Evolutionary conservation across 2,113 vertebrate species (phyloP).

Genomic region (Pteruthius melanotis): DNA sequence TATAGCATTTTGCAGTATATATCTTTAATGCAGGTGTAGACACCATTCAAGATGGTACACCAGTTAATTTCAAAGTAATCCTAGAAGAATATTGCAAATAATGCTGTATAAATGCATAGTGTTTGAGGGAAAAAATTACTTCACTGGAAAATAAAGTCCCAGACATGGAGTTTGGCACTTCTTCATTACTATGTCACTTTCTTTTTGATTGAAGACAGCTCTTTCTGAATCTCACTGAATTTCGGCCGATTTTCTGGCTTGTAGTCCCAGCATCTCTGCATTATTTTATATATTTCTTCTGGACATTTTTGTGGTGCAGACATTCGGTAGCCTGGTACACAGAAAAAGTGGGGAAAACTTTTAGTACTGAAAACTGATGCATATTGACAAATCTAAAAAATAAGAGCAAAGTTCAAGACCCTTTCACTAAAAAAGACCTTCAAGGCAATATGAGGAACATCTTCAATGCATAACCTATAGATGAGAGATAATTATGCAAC

Average conservation of each 20-base stretch:
- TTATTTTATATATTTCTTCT: conserved; percentile 91
- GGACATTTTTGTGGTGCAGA: conserved; percentile 92
- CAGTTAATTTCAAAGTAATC: conserved; percentile 61
- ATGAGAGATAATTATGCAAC: neutral
- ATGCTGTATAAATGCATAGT: conserved; percentile 47
- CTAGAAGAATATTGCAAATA: conserved; percentile 63
- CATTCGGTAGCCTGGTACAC: conserved; percentile 89
- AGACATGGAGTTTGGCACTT: neutral
- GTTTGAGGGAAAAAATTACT: conserved; percentile 46
- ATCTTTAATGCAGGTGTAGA: conserved; percentile 40
- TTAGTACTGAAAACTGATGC: neutral
- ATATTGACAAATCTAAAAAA: neutral
- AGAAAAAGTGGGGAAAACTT: neutral
- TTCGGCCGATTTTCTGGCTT: conserved; percentile 91
- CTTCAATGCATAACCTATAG: neutral
- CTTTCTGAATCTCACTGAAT: conserved; percentile 89
- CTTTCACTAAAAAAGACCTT: neutral
- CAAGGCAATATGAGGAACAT: neutral
- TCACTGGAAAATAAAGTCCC: conserved; percentile 53
- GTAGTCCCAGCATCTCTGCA: conserved; percentile 96
- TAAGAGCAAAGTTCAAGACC: neutral
- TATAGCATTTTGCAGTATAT: conserved; percentile 14
- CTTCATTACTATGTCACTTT: conserved; percentile 73
- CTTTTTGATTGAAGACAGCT: conserved; percentile 85
- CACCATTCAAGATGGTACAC: conserved; percentile 30